Evolutionary conservation across 2,113 vertebrate species (phyloP).

Genomic region (Turnix velox): DNA sequence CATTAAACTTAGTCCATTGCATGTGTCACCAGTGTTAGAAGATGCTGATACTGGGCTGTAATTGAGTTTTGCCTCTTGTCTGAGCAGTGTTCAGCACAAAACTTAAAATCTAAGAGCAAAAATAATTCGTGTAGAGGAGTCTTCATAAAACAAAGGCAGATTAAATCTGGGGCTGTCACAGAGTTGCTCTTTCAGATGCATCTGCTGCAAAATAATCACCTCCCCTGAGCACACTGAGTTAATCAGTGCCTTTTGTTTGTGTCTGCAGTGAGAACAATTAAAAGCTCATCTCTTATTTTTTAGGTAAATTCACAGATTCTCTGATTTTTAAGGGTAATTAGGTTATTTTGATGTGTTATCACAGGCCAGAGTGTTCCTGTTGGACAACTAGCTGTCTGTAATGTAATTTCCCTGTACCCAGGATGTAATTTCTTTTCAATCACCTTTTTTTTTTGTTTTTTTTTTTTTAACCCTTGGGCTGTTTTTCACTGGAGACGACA

Average conservation of each 20-base stretch:
- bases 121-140: conserved; percentile 64
- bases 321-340: conserved; percentile 62
- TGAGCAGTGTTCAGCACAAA: conserved; percentile 48
- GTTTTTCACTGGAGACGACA: not conserved
- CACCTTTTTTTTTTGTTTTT: conserved; percentile 38
- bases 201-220: conserved; percentile 67
- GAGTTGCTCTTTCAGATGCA: conserved; percentile 24
- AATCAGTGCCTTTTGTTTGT: conserved; percentile 32
- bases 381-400: conserved; percentile 61
- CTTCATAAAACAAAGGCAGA: conserved; percentile 65
- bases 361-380: conserved; percentile 60
- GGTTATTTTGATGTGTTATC: conserved; percentile 65
- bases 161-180: conserved; percentile 53
- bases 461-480: too few species aligned
- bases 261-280: conserved; percentile 63
- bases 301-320: conserved; percentile 53
- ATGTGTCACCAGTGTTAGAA: not conserved
- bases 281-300: conserved; percentile 57
- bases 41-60: conserved; percentile 47
- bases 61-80: conserved; percentile 60
- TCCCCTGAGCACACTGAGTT: conserved; percentile 51
- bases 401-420: conserved; percentile 64
- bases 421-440: conserved; percentile 42
- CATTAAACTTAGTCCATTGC: conserved; percentile 1
- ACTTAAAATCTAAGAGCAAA: conserved; percentile 47